A percentile compares a stretch with the other conserved stretches of the same genome.
These are phyloP conservation scores for Dorcus parallelipipedus DNA, from an alignment of 2,888 invertebrate species.

Conservation along the genomic window DNA sequence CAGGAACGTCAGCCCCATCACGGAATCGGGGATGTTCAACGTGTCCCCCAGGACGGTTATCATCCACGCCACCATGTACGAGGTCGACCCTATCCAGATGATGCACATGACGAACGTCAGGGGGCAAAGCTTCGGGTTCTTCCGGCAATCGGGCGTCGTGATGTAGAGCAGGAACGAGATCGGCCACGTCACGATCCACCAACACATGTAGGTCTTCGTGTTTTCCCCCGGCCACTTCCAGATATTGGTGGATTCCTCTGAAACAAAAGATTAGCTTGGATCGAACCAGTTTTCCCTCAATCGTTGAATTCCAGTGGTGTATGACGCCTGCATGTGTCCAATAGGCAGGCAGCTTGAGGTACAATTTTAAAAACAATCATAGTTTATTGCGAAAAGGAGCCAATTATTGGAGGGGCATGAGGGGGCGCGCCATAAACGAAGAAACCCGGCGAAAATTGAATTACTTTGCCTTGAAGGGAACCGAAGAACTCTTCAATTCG, in stretches of 20 bases:
- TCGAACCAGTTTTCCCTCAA: too few species aligned
- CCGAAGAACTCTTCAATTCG: too few species aligned
- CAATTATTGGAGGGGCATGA: too few species aligned
- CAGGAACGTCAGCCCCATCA: slow-evolving; percentile 80
- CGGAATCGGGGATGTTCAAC: slow-evolving; percentile 75
- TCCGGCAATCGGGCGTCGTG: slow-evolving; percentile 76
- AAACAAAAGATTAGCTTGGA: slow-evolving; percentile 7
- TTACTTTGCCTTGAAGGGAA: too few species aligned
- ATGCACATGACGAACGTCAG: slow-evolving; percentile 77
- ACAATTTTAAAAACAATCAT: too few species aligned
- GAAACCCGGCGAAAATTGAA: too few species aligned
- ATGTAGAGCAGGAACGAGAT: slow-evolving; percentile 66
- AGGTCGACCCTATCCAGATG: slow-evolving; percentile 75
- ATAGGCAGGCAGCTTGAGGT: too few species aligned
- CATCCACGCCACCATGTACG: slow-evolving; percentile 84
- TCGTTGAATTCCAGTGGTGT: too few species aligned
- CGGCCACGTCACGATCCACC: slow-evolving; percentile 71
- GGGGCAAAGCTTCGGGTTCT: slow-evolving; percentile 58
- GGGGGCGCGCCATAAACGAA: too few species aligned
- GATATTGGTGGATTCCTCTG: slow-evolving; percentile 48
- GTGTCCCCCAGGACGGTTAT: slow-evolving; percentile 79
- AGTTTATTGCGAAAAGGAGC: too few species aligned
- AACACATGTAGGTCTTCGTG: slow-evolving; percentile 47
- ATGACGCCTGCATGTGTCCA: too few species aligned
- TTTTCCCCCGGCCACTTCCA: slow-evolving; percentile 59